Evolutionary conservation across 2,888 invertebrate species (phyloP).

Genomic region (Mechanitis mazaeus): DNA sequence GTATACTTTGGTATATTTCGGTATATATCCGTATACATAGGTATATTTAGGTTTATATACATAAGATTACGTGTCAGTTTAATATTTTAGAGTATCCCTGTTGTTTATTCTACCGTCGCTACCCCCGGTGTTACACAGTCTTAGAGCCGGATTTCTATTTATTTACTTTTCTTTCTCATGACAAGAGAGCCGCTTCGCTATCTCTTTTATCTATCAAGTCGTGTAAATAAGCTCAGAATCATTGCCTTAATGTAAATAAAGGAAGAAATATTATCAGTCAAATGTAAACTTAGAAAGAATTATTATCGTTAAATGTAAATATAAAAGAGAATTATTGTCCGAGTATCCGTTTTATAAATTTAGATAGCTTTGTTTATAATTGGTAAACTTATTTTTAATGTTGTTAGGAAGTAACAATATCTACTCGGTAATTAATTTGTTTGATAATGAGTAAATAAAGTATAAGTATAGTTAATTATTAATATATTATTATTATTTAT

Average conservation of each 20-base stretch:
- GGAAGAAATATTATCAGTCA: slow-evolving; percentile 60
- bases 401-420: too few relatives aligned
- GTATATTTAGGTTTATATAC: too few relatives aligned
- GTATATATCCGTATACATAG: too few relatives aligned
- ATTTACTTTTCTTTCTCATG: slow-evolving; percentile 59
- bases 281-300: slow-evolving; percentile 57
- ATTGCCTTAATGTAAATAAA: slow-evolving; percentile 63
- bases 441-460: too few relatives aligned
- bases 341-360: slow-evolving; percentile 13
- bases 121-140: slow-evolving; percentile 62
- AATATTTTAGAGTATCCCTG: slow-evolving; percentile 19
- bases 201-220: slow-evolving; percentile 68
- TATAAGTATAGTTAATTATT: too few relatives aligned
- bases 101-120: slow-evolving; percentile 50
- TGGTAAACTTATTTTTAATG: not conserved
- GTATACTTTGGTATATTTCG: too few relatives aligned
- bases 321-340: slow-evolving; percentile 43
- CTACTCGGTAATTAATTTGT: too few relatives aligned
- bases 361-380: slow-evolving; percentile 7
- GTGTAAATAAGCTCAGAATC: slow-evolving; percentile 60
- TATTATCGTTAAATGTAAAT: slow-evolving; percentile 53
- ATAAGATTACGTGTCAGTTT: too few relatives aligned
- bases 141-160: slow-evolving; percentile 56
- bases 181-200: slow-evolving; percentile 62
- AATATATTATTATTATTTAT: too few relatives aligned